Base-by-base conservation (phyloP, 2,797 vertebrate species). In the Pseudomugil gertrudae region DNA sequence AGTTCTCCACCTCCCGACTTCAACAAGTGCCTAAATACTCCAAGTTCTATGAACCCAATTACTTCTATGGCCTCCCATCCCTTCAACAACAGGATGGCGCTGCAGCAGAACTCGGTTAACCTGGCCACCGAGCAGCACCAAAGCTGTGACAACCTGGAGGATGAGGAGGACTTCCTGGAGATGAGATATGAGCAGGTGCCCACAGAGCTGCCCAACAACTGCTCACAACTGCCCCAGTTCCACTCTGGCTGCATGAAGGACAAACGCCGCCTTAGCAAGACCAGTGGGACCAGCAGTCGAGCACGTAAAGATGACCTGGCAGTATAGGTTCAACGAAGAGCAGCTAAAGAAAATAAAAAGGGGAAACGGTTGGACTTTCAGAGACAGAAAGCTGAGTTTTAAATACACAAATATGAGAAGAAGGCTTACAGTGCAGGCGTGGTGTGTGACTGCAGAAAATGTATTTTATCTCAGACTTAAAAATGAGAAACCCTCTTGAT, bases 1-100 rank as follows among this genome's bases (percentile, higher is more conserved):
- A 95, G 95, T 88, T 97, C 96, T 0, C 97, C 96, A 0, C 96
- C 96, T 0, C 96, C 97, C 0, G 96, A 96, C 86, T 99, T 99
- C 73, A 95, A 79, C 72, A 96, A 98, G 80, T 98, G 96, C 83
- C 83, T 98, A 72, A 90, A 80, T 0, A 87, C 83, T 9, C 33
- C 90, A 9, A 0, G 81, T 69, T 53, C 95, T 69, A 78, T 86
- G 69, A 71, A 65, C 72, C 67, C 84, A 35, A 84, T 89, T 84
- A 77, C 84, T 76, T 82, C 90, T 33, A 86, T 90, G 81, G 83
- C 87, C 72, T 90, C 80, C 70, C 94, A 91, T 47, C 95, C 96
- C 35, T 99, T 98, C 89, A 96, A 90, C 89, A 94, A 96, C 87
- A 94, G 93, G 59, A 71, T 95, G 88, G 96, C 96, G 1, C 94